Percentiles rank a stretch among this genome's conserved stretches.
Conservation (phyloP, 2,113 vertebrate genomes). For the Caloenas nicobarica region DNA sequence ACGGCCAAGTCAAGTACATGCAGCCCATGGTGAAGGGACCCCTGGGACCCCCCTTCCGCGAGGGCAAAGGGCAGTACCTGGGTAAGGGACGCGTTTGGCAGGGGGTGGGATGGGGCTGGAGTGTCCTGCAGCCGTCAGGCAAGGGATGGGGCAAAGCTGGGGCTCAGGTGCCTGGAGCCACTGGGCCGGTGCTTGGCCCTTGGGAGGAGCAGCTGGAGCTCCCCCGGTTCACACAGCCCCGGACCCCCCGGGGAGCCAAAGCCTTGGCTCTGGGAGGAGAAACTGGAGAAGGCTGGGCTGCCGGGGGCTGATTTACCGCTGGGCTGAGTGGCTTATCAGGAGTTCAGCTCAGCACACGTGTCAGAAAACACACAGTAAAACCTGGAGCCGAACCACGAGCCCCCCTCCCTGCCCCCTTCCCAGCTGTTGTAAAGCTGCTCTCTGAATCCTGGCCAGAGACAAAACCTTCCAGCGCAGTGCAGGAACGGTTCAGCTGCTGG, state of each 20-base stretch:
- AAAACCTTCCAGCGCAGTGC: conserved; percentile 50
- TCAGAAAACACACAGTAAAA: conserved; percentile 47
- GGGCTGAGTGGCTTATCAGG: conserved; percentile 44
- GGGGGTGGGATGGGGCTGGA: fast-evolving
- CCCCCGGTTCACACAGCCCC: neutral
- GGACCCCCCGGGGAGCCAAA: neutral
- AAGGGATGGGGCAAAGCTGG: no score
- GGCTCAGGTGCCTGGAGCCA: neutral
- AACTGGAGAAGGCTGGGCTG: neutral
- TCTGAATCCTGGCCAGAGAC: conserved; percentile 63
- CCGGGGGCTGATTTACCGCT: neutral
- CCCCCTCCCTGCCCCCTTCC: conserved; percentile 50
- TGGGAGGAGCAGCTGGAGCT: neutral
- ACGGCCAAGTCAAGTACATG: conserved; percentile 92
- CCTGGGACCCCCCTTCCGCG: conserved; percentile 93
- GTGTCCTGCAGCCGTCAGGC: neutral
- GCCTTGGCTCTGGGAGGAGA: conserved; percentile 11
- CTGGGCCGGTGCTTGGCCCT: neutral
- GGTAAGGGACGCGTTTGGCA: conserved; percentile 76
- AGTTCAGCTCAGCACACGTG: conserved; percentile 43
- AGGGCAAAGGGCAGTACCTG: conserved; percentile 97
- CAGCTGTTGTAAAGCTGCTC: conserved; percentile 65
- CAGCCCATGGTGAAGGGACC: conserved; percentile 99
- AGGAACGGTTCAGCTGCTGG: conserved; percentile 62
- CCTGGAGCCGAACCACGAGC: neutral